These are phyloP conservation scores for Eospalax fontanierii DNA, from an alignment of 2,797 vertebrate genomes.

Conservation along the genomic window DNA sequence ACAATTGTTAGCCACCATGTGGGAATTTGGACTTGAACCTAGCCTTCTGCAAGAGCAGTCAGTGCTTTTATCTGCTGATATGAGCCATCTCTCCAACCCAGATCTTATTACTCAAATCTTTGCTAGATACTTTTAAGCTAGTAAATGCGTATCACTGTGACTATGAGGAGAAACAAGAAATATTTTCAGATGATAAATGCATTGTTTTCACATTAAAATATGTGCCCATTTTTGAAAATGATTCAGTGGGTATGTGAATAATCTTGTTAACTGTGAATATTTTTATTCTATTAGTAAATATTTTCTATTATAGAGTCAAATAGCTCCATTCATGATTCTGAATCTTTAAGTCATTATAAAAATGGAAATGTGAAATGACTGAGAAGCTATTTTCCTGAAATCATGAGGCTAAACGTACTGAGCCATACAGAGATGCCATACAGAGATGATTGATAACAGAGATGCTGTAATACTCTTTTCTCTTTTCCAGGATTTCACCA, in stretches of 20 bases:
- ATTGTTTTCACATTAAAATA: slow-evolving; percentile 64
- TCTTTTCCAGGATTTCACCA: slow-evolving; percentile 90
- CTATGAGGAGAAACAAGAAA: neutral
- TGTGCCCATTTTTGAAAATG: slow-evolving; percentile 31
- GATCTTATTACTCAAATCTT: slow-evolving; percentile 4
- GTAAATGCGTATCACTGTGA: slow-evolving; percentile 15
- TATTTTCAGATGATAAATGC: slow-evolving; percentile 12
- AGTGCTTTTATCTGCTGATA: no score
- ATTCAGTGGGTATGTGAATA: slow-evolving; percentile 42
- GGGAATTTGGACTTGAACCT: no score
- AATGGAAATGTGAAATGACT: slow-evolving; percentile 40
- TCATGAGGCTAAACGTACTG: slow-evolving; percentile 4
- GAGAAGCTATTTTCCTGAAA: slow-evolving; percentile 56
- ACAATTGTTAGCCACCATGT: no score
- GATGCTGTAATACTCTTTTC: slow-evolving; percentile 10
- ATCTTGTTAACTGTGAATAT: slow-evolving; percentile 41
- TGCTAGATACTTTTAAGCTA: neutral
- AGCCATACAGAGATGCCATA: neutral
- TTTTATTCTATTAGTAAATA: slow-evolving; percentile 63
- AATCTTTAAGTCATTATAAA: slow-evolving; percentile 65
- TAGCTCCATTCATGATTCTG: neutral
- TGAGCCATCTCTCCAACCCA: no score
- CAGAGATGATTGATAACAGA: slow-evolving; percentile 34
- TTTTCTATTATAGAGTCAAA: slow-evolving; percentile 50
- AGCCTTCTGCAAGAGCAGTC: no score